Evolutionary conservation across 2,888 invertebrate genomes (phyloP).

Genomic region (Aphodius granarius): DNA sequence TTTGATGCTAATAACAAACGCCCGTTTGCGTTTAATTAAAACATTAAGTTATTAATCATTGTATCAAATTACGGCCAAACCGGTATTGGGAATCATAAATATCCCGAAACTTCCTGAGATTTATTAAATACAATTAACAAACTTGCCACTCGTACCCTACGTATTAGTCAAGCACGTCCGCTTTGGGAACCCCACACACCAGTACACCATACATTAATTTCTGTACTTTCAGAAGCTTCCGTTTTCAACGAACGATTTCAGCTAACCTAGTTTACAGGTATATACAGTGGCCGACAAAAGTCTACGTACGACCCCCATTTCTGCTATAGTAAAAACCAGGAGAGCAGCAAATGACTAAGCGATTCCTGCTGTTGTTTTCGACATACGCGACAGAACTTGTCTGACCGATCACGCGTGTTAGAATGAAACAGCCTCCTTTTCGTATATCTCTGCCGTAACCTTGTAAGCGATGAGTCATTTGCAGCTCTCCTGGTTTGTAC

Average conservation of each 20-base stretch:
- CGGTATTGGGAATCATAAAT: background rate
- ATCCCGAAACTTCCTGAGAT: background rate
- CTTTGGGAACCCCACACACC: background rate
- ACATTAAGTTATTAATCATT: background rate
- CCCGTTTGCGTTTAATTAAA: background rate
- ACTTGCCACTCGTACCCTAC: background rate
- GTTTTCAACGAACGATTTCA: background rate
- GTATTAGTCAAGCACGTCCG: background rate
- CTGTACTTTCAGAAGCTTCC: background rate
- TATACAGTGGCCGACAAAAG: background rate
- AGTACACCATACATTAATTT: background rate
- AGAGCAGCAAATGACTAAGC: no score
- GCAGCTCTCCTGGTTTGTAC: no score
- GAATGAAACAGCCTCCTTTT: no score
- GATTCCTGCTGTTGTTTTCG: no score
- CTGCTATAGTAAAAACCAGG: no score
- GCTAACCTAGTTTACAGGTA: background rate
- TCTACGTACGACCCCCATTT: no score
- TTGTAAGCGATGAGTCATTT: no score
- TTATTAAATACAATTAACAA: background rate
- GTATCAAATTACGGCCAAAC: background rate
- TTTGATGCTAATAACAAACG: background rate
- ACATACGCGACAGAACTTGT: no score
- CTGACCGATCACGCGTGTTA: no score
- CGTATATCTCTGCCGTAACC: no score